Base-by-base conservation (phyloP, 2,888 invertebrate species). In the Gari tellinella region DNA sequence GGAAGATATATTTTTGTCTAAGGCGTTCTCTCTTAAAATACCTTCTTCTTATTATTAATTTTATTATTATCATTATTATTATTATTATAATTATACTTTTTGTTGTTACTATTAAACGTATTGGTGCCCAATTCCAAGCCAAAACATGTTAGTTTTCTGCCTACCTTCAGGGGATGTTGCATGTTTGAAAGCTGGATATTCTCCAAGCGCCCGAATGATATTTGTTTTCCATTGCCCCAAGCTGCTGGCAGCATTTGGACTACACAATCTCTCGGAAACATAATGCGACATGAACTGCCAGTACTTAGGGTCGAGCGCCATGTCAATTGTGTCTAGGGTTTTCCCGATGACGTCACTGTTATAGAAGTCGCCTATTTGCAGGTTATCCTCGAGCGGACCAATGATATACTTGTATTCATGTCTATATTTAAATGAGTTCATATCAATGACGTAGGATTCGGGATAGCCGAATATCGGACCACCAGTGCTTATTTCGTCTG, bases 301-400 rank as follows among this genome's bases (percentile, higher is more conserved):
- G 55, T 70, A 76, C 21, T 77, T 67, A 17, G 65, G 15, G 31
- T 80, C 72, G 21, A 80, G 40, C 3, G 77, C 73, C 23, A 56
- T 41, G 26, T 80, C 80, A 8, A 80, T 58, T 14, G 80, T 80
- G 23, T 63, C 53, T 23, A 80, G 19, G 10, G 61, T 67, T 48
- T 77, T 76, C 25, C 53, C 77, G 12, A 80, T 67, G 62, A 74
- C 68, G 62, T 80, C 80, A 57, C 69, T 68, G 25, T 45, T 64
- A 55, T 74, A 73, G 43, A 31, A 26, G 49, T 80, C 73, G 10
- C 80, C 80, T 8, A 76, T 53, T 2, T 41, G 41, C 8, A 76
- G 43, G 45, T 57, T 63, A 52, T 76, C 76, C 15, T 76, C 76
- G 31, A 72, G 64, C 10, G 63, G 60, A 19, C 80, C 80, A 8